Base-by-base conservation (phyloP, 2,888 invertebrate genomes). In the Eilema griseolum region DNA sequence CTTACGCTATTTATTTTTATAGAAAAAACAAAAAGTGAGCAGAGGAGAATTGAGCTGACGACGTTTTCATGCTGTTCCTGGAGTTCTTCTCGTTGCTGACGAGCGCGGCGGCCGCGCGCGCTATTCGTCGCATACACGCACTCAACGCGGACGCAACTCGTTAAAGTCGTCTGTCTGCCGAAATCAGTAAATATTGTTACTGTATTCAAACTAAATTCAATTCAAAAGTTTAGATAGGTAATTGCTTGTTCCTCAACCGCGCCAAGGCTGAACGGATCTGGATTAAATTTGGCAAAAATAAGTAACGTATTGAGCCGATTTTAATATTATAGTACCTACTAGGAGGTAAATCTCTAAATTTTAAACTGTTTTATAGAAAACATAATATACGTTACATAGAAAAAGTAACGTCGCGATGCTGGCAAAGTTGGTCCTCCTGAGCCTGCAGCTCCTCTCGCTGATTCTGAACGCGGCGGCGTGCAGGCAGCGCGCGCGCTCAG, bases 11-110 rank as follows among this genome's bases (percentile, higher is more conserved):
- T 64, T 11, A 31, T 56, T 33, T 1, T 66, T 24, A 2, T 20
- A 66, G 66, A 31, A 57, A 11, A 57, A 66, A 57, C 16, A 66
- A 66, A 31, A 66, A 66, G 11, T 66, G 16, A 37, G 4, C 10
- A n/a, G 14, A 24, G 16, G 33, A 31, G 14, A 23, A 3, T n/a
- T 3, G 57, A 57, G 66, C 10, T 31, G 24, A 66, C 10, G 33
- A 37, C 57, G 57, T 5, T 66, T 4, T 23, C 33, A 33, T 66
- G 24, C 11, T 66, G 20, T 12, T 57, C 20, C 57, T 66, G 3
- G 24, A 33, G 0, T 16, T 65, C 3, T 8, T 28, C 23, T 31
- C 52, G 14, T 12, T 66, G 16, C 11, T 57, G 33, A 4, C 24
- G 16, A 2, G 8, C 3, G 28, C 46, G n/a, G 28, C 20, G 11